Evolutionary conservation across 1,140 invertebrate species (phyloP).

Genomic region (Megalopta genalis): DNA sequence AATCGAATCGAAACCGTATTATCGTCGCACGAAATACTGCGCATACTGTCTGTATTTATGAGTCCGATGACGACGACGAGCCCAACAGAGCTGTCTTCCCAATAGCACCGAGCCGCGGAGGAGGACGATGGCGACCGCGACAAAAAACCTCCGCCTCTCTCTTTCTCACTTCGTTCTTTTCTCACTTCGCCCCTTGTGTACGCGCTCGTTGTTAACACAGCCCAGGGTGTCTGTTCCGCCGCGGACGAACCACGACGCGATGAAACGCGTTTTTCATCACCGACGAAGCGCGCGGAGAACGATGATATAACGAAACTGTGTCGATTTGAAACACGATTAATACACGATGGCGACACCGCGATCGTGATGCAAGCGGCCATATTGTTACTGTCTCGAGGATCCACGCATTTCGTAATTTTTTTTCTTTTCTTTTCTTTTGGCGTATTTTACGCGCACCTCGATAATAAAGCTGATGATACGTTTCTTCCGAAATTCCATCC

Average conservation of each 20-base stretch:
- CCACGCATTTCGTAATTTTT: constrained; percentile 13
- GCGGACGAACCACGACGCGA: constrained; percentile 28
- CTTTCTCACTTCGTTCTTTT: constrained; percentile 10
- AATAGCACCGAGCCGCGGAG: constrained; percentile 49
- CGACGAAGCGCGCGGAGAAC: not conserved
- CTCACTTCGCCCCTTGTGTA: constrained; percentile 13
- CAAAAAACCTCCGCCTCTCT: constrained; percentile 52
- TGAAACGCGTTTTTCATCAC: not conserved
- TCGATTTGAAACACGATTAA: constrained; percentile 5
- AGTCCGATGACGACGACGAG: constrained; percentile 60
- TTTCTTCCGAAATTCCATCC: constrained; percentile 1
- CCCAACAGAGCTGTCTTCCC: constrained; percentile 71
- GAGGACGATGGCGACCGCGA: constrained; percentile 8
- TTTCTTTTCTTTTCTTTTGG: not conserved
- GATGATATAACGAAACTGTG: constrained; percentile 32
- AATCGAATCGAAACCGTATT: constrained; percentile 55
- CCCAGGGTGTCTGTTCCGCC: not conserved
- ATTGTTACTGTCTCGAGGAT: constrained; percentile 47
- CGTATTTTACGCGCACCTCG: constrained; percentile 9
- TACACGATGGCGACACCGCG: constrained; percentile 41
- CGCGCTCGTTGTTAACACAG: constrained; percentile 51
- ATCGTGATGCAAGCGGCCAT: constrained; percentile 63
- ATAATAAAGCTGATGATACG: constrained; percentile 52
- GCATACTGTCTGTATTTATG: constrained; percentile 73
- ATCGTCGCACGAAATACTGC: constrained; percentile 60